Conservation (phyloP, 2,888 invertebrate species). For the Philereme transversata region DNA sequence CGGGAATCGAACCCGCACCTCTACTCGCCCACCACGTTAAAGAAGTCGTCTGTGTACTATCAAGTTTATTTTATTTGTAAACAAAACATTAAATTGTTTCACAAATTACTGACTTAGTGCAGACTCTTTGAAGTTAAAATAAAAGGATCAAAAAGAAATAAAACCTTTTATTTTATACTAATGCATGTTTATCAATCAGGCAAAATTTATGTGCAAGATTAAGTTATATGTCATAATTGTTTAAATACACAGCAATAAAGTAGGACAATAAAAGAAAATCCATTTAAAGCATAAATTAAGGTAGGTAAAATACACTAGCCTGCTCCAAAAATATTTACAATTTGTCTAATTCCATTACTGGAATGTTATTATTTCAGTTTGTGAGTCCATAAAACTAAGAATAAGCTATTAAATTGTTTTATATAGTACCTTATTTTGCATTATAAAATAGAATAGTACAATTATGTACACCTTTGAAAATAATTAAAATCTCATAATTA, state of each 20-base stretch:
- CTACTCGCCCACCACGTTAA: no score
- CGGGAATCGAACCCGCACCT: no score
- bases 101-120: no score
- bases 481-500: slow-evolving; percentile 38
- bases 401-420: slow-evolving; percentile 47
- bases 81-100: no score
- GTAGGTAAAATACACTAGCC: slow-evolving; percentile 31
- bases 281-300: slow-evolving; percentile 29
- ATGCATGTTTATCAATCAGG: slow-evolving; percentile 35
- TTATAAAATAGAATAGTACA: slow-evolving; percentile 49
- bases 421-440: slow-evolving; percentile 40
- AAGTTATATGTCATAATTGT: slow-evolving; percentile 31
- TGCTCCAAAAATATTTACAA: slow-evolving; percentile 50
- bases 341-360: slow-evolving; percentile 68
- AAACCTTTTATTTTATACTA: slow-evolving; percentile 22
- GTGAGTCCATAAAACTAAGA: slow-evolving; percentile 42
- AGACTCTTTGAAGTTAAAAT: no score
- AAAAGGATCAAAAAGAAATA: slow-evolving; percentile 11
- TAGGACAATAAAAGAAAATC: slow-evolving; percentile 23
- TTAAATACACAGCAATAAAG: slow-evolving; percentile 30
- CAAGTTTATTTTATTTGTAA: no score
- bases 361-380: slow-evolving; percentile 66
- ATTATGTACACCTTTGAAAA: slow-evolving; percentile 52
- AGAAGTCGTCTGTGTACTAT: no score
- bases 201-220: slow-evolving; percentile 38